Evolutionary conservation across 2,113 vertebrate species (phyloP).

Genomic region (Conger conger): DNA sequence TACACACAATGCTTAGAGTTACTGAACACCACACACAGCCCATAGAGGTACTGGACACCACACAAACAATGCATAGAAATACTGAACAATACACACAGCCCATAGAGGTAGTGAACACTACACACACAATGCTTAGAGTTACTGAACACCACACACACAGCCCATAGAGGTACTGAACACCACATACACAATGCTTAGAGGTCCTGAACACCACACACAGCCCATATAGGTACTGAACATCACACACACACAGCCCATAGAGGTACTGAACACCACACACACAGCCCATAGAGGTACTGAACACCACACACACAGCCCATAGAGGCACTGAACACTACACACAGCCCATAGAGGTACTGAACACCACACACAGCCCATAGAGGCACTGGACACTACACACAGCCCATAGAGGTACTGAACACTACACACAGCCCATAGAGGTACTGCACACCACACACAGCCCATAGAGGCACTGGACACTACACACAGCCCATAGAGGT

Average conservation of each 20-base stretch:
- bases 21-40: no score
- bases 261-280: constrained; percentile 78
- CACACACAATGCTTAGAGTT: not conserved
- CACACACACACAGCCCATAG: constrained; percentile 88
- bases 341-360: constrained; percentile 89
- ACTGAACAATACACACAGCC: not conserved
- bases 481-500: not conserved
- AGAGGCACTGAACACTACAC: constrained; percentile 80
- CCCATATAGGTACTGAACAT: constrained; percentile 84
- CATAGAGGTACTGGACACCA: not conserved
- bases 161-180: not conserved
- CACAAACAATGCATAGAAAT: not conserved
- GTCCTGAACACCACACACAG: constrained; percentile 81
- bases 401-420: not conserved
- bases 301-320: constrained; percentile 88
- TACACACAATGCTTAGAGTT: not conserved
- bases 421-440: not conserved
- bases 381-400: not conserved
- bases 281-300: constrained; percentile 89
- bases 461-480: not conserved
- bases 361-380: not conserved
- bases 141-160: not conserved
- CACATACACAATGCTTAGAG: constrained; percentile 93
- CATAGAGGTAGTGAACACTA: not conserved
- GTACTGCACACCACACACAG: not conserved